A percentile compares a stretch with the other conserved stretches of the same genome.
Evolutionary conservation across 2,888 invertebrate genomes (phyloP).

Genomic region (Amphimallon solstitiale): DNA sequence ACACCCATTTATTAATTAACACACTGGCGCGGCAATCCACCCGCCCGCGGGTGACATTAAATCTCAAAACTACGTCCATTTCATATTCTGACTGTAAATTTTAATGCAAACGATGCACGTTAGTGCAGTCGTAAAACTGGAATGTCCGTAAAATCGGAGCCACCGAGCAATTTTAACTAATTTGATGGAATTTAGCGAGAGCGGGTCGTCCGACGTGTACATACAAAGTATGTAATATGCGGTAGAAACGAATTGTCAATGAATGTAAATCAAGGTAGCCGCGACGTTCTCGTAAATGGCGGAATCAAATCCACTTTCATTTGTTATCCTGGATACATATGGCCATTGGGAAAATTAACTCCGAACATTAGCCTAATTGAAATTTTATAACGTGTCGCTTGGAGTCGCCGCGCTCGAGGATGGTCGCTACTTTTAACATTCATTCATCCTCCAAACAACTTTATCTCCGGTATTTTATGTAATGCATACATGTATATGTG

Average conservation of each 20-base stretch:
- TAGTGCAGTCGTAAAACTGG: too few relatives aligned
- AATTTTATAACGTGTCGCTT: constrained; percentile 21
- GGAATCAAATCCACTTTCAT: constrained; percentile 18
- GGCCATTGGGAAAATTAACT: constrained; percentile 23
- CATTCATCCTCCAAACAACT: too few relatives aligned
- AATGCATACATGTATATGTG: too few relatives aligned
- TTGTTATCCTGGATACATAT: constrained; percentile 14
- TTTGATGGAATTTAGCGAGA: constrained; percentile 7
- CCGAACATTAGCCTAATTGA: constrained; percentile 19
- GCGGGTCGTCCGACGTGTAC: not conserved
- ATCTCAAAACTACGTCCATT: too few relatives aligned
- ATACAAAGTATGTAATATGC: not conserved
- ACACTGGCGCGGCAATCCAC: too few relatives aligned
- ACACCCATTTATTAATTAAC: too few relatives aligned
- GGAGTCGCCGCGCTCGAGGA: not conserved
- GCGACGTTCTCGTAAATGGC: constrained; percentile 7
- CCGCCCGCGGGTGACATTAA: too few relatives aligned
- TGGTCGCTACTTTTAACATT: not conserved
- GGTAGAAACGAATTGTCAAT: constrained; percentile 15
- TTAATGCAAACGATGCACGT: too few relatives aligned
- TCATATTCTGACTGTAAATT: too few relatives aligned
- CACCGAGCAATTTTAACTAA: not conserved
- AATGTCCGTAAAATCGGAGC: too few relatives aligned
- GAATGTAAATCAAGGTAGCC: constrained; percentile 19
- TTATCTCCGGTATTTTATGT: too few relatives aligned